phyloP scores from a whole-genome alignment of 2,888 invertebrate genomes.

The Polylopha cassiicola region DNA sequence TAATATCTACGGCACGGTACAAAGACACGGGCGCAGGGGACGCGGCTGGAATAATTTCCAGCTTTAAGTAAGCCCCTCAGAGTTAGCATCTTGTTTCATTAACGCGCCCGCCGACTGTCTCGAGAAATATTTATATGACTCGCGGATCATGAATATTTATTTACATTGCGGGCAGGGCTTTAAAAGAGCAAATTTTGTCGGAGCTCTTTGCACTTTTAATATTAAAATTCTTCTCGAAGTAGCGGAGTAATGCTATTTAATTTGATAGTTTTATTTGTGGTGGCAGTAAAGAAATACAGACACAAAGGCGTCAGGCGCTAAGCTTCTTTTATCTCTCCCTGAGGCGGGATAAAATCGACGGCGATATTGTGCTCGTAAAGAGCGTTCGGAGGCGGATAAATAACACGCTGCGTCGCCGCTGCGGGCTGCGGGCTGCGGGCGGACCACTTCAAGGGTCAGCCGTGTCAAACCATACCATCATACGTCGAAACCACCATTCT shows the following conservation, averaged over 20 bases:
- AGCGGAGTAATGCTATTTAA: slow-evolving; percentile 42
- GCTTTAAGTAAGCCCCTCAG: slow-evolving; percentile 45
- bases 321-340: slow-evolving; percentile 52
- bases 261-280: slow-evolving; percentile 49
- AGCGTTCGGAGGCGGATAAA: slow-evolving; percentile 57
- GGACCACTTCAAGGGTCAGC: too few relatives aligned
- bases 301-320: slow-evolving; percentile 34
- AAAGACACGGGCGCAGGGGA: slow-evolving; percentile 45
- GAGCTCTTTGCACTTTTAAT: slow-evolving; percentile 38
- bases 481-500: too few relatives aligned
- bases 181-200: slow-evolving; percentile 46
- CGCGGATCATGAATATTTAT: slow-evolving; percentile 65
- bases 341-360: slow-evolving; percentile 55
- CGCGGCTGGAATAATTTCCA: slow-evolving; percentile 61
- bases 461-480: too few relatives aligned
- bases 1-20: slow-evolving; percentile 58
- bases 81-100: slow-evolving; percentile 71
- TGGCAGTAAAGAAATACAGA: slow-evolving; percentile 28
- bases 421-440: too few relatives aligned
- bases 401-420: slow-evolving; percentile 50
- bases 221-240: slow-evolving; percentile 29
- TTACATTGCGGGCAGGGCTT: slow-evolving; percentile 43
- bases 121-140: slow-evolving; percentile 61
- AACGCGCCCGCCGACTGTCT: slow-evolving; percentile 47
- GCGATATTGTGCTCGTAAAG: slow-evolving; percentile 63